These are phyloP conservation scores for Protosalanx chinensis DNA, from an alignment of 2,797 vertebrate genomes.

Conservation along the genomic window DNA sequence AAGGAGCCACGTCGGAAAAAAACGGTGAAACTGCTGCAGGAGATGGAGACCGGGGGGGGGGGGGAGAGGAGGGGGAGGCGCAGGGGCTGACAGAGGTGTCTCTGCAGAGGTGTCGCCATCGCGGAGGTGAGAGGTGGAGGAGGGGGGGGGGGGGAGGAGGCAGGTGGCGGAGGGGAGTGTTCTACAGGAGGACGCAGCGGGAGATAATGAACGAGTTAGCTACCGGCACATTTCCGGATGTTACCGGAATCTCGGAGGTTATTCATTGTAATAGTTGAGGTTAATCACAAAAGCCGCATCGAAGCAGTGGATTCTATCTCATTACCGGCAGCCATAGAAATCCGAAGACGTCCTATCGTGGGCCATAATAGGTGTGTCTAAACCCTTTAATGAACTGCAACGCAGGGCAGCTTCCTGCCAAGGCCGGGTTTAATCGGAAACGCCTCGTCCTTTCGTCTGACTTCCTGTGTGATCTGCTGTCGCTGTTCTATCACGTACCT, in stretches of 20 bases:
- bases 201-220: not conserved
- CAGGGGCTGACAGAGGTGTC: slow-evolving; percentile 14
- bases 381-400: too few relatives aligned
- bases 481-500: not conserved
- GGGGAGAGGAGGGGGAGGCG: slow-evolving; percentile 5
- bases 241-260: not conserved
- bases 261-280: not conserved
- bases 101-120: slow-evolving; percentile 13
- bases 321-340: not conserved
- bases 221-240: not conserved
- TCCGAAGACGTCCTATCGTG: too few relatives aligned
- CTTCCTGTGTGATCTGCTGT: not conserved
- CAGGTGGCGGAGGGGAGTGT: not conserved
- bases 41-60: not conserved
- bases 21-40: not conserved
- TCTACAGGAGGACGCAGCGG: not conserved
- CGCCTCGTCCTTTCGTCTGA: not conserved
- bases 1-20: too few relatives aligned
- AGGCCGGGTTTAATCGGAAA: not conserved
- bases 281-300: not conserved
- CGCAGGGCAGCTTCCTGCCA: not conserved
- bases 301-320: not conserved
- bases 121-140: not conserved
- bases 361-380: too few relatives aligned
- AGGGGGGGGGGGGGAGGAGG: not conserved